Conservation (phyloP, 30 jellyfish, hydroid and myxozoan species). For the Calvadosia cruxmelitensis region DNA sequence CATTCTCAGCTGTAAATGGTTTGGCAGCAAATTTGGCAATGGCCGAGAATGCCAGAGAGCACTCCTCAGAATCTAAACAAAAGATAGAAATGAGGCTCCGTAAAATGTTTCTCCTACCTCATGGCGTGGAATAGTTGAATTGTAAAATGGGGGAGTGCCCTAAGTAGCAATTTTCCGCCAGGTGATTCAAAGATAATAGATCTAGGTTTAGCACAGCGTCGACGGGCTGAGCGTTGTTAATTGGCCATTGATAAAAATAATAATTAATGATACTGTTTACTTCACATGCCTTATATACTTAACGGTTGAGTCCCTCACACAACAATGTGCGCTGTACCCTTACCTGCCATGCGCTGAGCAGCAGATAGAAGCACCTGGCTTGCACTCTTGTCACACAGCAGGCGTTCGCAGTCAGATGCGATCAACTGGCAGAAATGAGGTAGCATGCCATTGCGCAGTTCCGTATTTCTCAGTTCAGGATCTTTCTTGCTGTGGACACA, state of each 20-base stretch:
- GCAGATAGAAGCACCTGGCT: constrained; percentile 77
- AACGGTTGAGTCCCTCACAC: not conserved
- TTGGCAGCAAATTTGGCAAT: constrained; percentile 27
- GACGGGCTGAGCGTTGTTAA: not conserved
- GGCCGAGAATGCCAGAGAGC: not conserved
- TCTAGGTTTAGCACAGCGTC: too few relatives aligned
- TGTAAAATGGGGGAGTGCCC: too few relatives aligned
- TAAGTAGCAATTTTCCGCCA: too few relatives aligned
- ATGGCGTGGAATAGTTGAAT: too few relatives aligned
- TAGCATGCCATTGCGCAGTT: constrained; percentile 54
- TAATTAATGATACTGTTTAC: not conserved
- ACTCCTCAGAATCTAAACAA: constrained; percentile 4
- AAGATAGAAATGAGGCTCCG: not conserved
- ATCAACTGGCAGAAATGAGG: constrained; percentile 26
- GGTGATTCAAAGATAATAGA: too few relatives aligned
- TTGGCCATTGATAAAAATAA: not conserved
- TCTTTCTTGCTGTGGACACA: constrained; percentile 83
- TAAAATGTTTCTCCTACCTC: too few relatives aligned
- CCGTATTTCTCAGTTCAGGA: constrained; percentile 28
- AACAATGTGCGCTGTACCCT: not conserved
- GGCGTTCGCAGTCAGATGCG: constrained; percentile 48
- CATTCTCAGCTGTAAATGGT: constrained; percentile 13
- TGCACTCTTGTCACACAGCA: constrained; percentile 50
- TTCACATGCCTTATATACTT: not conserved
- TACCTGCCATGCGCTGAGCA: constrained; percentile 46